These are phyloP conservation scores for Corythornis madagascariensis DNA, from an alignment of 2,113 vertebrate species.

Conservation along the genomic window DNA sequence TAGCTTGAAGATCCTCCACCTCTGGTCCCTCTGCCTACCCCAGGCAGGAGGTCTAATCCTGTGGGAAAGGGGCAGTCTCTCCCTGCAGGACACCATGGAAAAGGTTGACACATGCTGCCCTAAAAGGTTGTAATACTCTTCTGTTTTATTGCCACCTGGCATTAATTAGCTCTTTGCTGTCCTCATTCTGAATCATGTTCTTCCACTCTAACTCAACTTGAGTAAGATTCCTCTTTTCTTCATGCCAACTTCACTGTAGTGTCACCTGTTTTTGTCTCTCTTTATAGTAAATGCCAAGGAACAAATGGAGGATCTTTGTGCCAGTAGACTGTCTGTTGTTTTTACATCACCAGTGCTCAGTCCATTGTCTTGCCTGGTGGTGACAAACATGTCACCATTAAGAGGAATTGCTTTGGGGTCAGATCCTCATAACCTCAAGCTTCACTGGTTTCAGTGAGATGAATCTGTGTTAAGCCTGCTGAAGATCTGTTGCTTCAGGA, in stretches of 20 bases:
- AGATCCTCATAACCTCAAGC: constrained; percentile 8
- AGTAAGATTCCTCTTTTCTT: not conserved
- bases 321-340: not conserved
- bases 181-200: constrained; percentile 25
- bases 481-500: constrained; percentile 11
- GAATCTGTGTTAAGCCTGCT: constrained; percentile 2
- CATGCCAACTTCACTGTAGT: not conserved
- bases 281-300: not conserved
- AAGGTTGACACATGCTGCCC: not conserved
- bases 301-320: not conserved
- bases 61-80: not conserved
- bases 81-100: not conserved
- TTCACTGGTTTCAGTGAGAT: not conserved
- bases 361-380: not conserved
- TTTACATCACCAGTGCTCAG: not conserved
- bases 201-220: constrained; percentile 2
- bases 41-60: not conserved
- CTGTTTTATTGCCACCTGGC: not conserved
- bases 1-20: not conserved
- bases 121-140: not conserved
- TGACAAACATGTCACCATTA: not conserved
- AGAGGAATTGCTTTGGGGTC: not conserved
- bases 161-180: not conserved
- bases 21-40: not conserved
- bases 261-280: not conserved